Base-by-base conservation (phyloP, 2,888 invertebrate genomes). In the Macroteleia sp. region DNA sequence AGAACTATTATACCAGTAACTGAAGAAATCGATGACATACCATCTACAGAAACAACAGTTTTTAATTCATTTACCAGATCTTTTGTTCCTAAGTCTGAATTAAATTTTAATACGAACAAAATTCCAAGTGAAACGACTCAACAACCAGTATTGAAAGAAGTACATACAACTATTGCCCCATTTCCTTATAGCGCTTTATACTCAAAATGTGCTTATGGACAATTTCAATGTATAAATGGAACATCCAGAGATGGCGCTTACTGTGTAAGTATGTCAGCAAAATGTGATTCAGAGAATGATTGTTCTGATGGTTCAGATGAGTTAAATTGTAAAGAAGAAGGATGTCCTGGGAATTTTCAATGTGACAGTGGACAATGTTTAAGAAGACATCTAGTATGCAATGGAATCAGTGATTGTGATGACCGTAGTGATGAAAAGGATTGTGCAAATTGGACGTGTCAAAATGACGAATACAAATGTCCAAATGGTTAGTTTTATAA, bases 241-340 rank as follows among this genome's bases (percentile, higher is more conserved):
- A 94, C 94, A 0, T 92, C 94, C 0, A 92, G 92, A 76, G 93
- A 94, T 81, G 93, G 94, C 3, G 93, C 92, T 25, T 93, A 93
- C 74, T 94, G 94, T 83, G 93, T 94, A 6, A 89, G 91, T 48
- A 86, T 91, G 41, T 89, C 91, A 83, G 90, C 91, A 0, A 91
- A 91, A 84, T 94, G 94, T 78, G 94, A 94, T 86, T 93, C 94
- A 0, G 92, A 93, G 52, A 92, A 92, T 22, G 94, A 94, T 82
- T 94, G 94, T 82, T 93, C 92, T 0, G 94, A 94, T 84, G 93
- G 93, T 20, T 94, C 94, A 0, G 94, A 94, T 86, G 94, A 94
- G 87, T 77, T 91, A 8, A 92, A 93, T 12, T 94, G 94, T 84
- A 88, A 92, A 44, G 90, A 92, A 83, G 91, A 93, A 46, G 92